phyloP scores from a whole-genome alignment of 1,140 invertebrate species.

The Eupristina koningsbergeri region DNA sequence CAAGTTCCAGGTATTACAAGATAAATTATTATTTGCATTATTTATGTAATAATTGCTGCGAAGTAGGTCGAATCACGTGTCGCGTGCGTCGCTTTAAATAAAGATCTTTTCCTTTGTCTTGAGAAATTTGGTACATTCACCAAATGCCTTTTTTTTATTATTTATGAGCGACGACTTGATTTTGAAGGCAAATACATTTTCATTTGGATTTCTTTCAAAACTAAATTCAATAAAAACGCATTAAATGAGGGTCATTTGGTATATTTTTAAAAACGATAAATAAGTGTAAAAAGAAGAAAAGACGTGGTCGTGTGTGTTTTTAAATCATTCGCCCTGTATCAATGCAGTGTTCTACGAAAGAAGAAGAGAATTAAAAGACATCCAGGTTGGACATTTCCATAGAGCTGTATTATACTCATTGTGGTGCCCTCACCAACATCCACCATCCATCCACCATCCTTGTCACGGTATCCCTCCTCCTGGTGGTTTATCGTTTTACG shows the following conservation, averaged over 20 bases:
- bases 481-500: constrained; percentile 33
- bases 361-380: neutral
- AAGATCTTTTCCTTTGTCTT: neutral
- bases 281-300: too few relatives aligned
- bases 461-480: neutral
- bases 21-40: constrained; percentile 25
- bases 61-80: neutral
- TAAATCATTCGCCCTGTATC: neutral
- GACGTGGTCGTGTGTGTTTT: neutral
- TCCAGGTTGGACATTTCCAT: constrained; percentile 26
- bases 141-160: neutral
- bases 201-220: too few relatives aligned
- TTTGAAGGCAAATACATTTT: neutral
- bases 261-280: neutral
- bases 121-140: neutral
- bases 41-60: neutral
- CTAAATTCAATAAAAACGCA: neutral
- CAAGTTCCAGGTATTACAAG: neutral
- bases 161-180: neutral
- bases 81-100: neutral
- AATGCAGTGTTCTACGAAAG: neutral
- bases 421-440: neutral
- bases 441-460: too few relatives aligned
- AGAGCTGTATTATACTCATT: constrained; percentile 29
- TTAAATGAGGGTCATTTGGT: neutral